These are phyloP conservation scores for Xenopus borealis DNA, from an alignment of 2,113 vertebrate genomes.

Conservation along the genomic window DNA sequence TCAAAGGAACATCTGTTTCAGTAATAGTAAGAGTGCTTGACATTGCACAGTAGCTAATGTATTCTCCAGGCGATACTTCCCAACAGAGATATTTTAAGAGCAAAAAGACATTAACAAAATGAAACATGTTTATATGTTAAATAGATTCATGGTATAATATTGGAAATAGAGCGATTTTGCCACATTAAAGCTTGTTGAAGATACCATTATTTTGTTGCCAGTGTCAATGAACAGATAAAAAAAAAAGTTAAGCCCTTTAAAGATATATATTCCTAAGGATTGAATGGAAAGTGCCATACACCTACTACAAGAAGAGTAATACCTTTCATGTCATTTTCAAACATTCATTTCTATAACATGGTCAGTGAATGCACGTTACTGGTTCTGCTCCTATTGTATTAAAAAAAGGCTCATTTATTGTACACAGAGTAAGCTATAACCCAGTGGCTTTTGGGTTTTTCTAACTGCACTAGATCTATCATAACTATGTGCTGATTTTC, in stretches of 20 bases:
- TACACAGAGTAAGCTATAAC: no score
- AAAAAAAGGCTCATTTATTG: no score
- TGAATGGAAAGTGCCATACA: no score
- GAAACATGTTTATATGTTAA: constrained; percentile 69
- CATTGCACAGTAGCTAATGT: constrained; percentile 75
- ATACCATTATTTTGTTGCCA: constrained; percentile 73
- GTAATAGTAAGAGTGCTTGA: constrained; percentile 62
- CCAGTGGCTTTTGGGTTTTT: no score
- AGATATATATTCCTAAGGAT: no score
- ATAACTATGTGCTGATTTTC: no score
- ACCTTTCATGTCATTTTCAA: no score
- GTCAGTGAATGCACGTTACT: no score
- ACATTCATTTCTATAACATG: no score
- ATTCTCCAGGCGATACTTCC: constrained; percentile 64
- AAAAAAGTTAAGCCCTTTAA: constrained; percentile 48
- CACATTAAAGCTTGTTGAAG: constrained; percentile 59
- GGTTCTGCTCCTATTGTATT: no score
- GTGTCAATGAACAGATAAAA: constrained; percentile 57
- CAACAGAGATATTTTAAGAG: constrained; percentile 82
- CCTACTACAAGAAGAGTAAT: no score
- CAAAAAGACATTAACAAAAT: constrained; percentile 76
- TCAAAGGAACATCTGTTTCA: constrained; percentile 59
- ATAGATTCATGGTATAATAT: constrained; percentile 66
- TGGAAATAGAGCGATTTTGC: constrained; percentile 59
- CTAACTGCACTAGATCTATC: no score